Evolutionary conservation across 2,888 invertebrate species (phyloP), one percentile per base, ranked within the genome.

Genomic region (Eupithecia exiguata): DNA sequence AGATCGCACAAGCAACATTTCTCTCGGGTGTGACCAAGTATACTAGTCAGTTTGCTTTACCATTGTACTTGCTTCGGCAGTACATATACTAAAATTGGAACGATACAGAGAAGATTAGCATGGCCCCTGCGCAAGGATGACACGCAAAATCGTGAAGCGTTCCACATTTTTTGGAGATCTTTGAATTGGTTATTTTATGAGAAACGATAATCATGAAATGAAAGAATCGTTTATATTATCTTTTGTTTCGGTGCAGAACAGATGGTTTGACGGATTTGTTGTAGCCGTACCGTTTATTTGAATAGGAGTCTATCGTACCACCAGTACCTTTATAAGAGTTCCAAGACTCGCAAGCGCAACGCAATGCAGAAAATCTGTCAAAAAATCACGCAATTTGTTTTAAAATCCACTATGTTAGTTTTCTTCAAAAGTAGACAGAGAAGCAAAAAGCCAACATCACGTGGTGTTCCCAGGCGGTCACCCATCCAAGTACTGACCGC

Each of bases 401-500:
- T n/a, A n/a, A n/a, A n/a, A n/a, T n/a, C n/a, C n/a, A n/a, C n/a
- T n/a, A n/a, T n/a, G n/a, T n/a, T n/a, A n/a, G n/a, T n/a, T n/a
- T n/a, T n/a, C n/a, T n/a, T n/a, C n/a, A n/a, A n/a, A n/a, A n/a
- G n/a, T n/a, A 4, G 25, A n/a, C 63, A 14, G 5, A 14, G 49
- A 18, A 63, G 58, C 75, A 78, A 78, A 78, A 78, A 78, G 72
- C 78, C 76, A 78, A 76, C 76, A 73, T 83, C 87, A 89, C 88
- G 88, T 81, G 87, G 89, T 90, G 89, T 90, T 90, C 89, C 89
- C 89, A 89, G 87, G 89, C 89, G 89, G 91, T 90, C 90, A 90
- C 90, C 90, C 90, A 91, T 91, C 89, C 89, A 91, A 90, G 90
- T 90, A 91, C 90, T 90, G 90, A 91, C 88, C 88, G 83, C 89